Percentiles rank a stretch among this genome's conserved stretches.
Conservation (phyloP, 2,113 vertebrate species). For the Istiophorus platypterus region DNA sequence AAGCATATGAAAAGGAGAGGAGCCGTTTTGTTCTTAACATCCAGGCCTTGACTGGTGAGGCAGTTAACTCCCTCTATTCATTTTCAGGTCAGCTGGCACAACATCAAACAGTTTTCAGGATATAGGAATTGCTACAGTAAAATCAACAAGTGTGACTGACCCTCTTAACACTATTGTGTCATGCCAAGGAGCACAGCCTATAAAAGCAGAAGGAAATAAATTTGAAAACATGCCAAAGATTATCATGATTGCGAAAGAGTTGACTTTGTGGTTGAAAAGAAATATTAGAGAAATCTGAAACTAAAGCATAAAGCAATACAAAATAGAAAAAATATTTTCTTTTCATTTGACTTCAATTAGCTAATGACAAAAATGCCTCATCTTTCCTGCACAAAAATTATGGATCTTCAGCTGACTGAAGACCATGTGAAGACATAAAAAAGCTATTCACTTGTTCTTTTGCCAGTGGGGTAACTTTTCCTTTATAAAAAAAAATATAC, state of each 20-base stretch:
- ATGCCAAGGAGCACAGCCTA: constrained; percentile 17
- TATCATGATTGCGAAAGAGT: neutral
- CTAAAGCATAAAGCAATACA: neutral
- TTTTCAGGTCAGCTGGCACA: constrained; percentile 61
- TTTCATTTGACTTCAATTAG: neutral
- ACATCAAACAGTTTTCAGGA: constrained; percentile 61
- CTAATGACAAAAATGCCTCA: neutral
- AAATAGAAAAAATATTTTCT: neutral
- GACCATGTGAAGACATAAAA: neutral
- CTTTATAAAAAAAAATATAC: neutral
- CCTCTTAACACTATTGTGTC: constrained; percentile 4
- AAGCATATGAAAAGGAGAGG: neutral
- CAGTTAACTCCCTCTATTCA: constrained; percentile 37
- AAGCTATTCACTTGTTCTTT: neutral
- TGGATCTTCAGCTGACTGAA: neutral
- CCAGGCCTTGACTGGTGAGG: constrained; percentile 42
- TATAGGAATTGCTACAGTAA: constrained; percentile 23
- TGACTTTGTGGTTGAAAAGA: neutral
- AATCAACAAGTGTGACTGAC: constrained; percentile 19
- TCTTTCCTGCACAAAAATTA: neutral
- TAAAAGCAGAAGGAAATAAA: constrained; percentile 17
- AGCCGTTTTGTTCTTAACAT: constrained; percentile 36
- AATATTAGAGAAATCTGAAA: neutral
- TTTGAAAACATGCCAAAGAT: neutral
- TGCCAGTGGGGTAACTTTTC: too few species aligned